Conservation (phyloP, 1,140 invertebrate genomes). For the Anagrus nilaparvatae region DNA sequence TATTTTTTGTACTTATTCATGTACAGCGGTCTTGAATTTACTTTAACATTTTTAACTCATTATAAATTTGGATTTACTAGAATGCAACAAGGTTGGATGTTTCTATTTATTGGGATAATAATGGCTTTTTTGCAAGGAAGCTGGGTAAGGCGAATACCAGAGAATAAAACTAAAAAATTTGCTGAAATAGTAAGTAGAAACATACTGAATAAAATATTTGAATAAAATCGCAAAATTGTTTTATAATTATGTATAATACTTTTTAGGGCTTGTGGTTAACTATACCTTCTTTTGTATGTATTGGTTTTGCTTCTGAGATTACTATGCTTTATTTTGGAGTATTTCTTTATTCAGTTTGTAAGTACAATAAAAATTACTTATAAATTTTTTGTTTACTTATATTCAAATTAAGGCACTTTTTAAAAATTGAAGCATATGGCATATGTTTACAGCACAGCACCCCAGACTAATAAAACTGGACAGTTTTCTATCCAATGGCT, state of each 20-base stretch:
- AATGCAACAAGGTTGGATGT: slow-evolving; percentile 97
- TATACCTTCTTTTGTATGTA: slow-evolving; percentile 78
- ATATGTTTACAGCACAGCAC: too few species aligned
- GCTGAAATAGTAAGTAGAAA: slow-evolving; percentile 49
- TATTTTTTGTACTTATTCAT: slow-evolving; percentile 96
- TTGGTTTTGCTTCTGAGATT: slow-evolving; percentile 60
- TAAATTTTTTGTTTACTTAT: slow-evolving; percentile 19
- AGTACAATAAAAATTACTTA: slow-evolving; percentile 38
- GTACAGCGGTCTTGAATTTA: slow-evolving; percentile 96
- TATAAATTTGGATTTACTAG: slow-evolving; percentile 83
- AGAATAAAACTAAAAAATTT: slow-evolving; percentile 62
- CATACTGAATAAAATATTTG: slow-evolving; percentile 8
- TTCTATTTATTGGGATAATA: slow-evolving; percentile 80
- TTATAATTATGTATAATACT: not conserved
- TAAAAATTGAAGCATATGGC: too few species aligned
- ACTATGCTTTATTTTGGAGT: slow-evolving; percentile 67
- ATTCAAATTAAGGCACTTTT: too few species aligned
- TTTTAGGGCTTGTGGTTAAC: slow-evolving; percentile 73
- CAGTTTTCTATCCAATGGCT: too few species aligned
- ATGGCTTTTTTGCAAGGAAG: slow-evolving; percentile 93
- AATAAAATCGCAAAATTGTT: not conserved
- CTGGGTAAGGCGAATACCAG: slow-evolving; percentile 70
- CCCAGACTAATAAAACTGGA: too few species aligned
- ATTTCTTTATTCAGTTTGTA: slow-evolving; percentile 82
- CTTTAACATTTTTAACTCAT: slow-evolving; percentile 93